Conservation (phyloP, 2,797 vertebrate species). For the Morelia viridis region DNA sequence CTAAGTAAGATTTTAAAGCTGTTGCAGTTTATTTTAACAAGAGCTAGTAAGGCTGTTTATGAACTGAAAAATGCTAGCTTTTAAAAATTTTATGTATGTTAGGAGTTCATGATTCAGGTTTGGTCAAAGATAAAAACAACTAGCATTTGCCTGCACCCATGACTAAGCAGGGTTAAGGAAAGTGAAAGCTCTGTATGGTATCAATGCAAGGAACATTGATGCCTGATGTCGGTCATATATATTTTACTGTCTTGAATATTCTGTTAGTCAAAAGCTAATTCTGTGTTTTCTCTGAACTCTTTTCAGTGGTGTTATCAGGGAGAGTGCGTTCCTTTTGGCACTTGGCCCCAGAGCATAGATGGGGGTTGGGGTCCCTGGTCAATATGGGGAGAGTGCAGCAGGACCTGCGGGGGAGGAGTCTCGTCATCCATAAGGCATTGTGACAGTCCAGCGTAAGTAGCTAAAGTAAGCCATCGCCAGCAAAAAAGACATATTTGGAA, state of each 20-base stretch:
- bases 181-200: conserved; percentile 62
- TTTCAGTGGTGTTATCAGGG: conserved; percentile 98
- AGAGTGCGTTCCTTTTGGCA: conserved; percentile 92
- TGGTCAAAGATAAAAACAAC: conserved; percentile 67
- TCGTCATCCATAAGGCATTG: conserved; percentile 98
- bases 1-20: conserved; percentile 59
- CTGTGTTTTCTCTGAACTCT: conserved; percentile 74
- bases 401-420: conserved; percentile 96
- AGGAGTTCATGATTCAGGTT: conserved; percentile 55
- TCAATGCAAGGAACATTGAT: conserved; percentile 66
- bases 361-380: conserved; percentile 96
- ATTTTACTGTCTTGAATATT: conserved; percentile 67
- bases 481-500: conserved; percentile 81
- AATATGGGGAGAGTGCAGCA: conserved; percentile 97
- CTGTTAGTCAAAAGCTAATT: conserved; percentile 71
- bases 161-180: conserved; percentile 69
- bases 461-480: conserved; percentile 98
- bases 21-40: conserved; percentile 56
- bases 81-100: conserved; percentile 55
- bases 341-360: conserved; percentile 92
- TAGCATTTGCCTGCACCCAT: conserved; percentile 53
- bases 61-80: conserved; percentile 51
- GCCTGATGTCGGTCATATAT: conserved; percentile 70
- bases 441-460: conserved; percentile 99
- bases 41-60: conserved; percentile 48